These are phyloP conservation scores for Periophthalmus modestus DNA, from an alignment of 2,113 vertebrate species.

Conservation along the genomic window DNA sequence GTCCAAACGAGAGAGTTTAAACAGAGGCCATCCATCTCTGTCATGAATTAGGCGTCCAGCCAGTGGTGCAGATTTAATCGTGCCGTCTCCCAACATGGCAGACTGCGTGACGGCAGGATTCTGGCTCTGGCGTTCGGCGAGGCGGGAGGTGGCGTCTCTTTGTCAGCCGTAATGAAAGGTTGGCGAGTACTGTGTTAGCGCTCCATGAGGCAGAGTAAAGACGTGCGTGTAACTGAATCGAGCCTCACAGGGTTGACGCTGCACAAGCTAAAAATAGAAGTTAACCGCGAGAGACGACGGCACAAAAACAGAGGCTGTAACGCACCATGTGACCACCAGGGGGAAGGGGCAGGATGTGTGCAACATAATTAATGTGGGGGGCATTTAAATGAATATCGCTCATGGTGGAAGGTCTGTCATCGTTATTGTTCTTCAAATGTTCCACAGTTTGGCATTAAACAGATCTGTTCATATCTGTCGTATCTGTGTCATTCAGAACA, in stretches of 20 bases:
- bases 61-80: conserved; percentile 8
- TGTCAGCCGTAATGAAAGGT: background rate
- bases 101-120: background rate
- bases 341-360: background rate
- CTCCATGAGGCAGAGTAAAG: conserved; percentile 9
- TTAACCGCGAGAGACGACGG: background rate
- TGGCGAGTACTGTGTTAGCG: background rate
- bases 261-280: conserved; percentile 8
- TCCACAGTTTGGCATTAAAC: no score
- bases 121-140: background rate
- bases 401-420: no score
- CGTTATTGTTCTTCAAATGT: no score
- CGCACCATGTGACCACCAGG: background rate
- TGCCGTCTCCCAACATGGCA: conserved; percentile 6
- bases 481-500: no score
- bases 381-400: background rate
- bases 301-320: background rate
- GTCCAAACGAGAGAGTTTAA: background rate
- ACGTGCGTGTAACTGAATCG: conserved; percentile 5
- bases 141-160: conserved; percentile 7
- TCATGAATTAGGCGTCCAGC: conserved; percentile 11
- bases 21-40: conserved; percentile 1
- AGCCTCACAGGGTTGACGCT: conserved; percentile 9
- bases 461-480: no score
- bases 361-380: background rate